Evolutionary conservation across 2,797 vertebrate genomes (phyloP), one percentile per base, ranked within the genome.

Genomic region (Lerista edwardsae): DNA sequence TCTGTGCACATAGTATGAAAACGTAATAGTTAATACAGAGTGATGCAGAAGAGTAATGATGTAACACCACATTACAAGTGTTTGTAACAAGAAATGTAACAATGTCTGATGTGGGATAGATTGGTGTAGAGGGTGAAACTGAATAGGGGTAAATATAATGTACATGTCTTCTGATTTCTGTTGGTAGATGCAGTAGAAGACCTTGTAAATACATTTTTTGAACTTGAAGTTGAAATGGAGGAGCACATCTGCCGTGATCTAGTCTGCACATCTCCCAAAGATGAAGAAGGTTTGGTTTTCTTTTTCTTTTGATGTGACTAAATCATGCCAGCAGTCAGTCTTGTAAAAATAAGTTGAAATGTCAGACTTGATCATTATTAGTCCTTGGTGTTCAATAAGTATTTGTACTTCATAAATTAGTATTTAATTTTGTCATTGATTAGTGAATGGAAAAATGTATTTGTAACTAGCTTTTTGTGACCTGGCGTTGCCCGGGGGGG

Each of bases 191-290:
- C 97, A 86, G 96, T 97, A 21, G 98, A 99, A 86, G 98, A 99
- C 93, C 96, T 99, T 94, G 94, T 99, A 92, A 97, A 99, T 92
- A 97, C 97, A 3, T 99, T 99, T 95, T 99, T 99, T 95, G 98
- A 99, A 94, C 98, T 98, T 27, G 98, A 99, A 96, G 97, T 99
- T 94, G 98, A 99, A 96, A 97, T 99, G 98, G 98, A 99, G 91
- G 98, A 98, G 95, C 97, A 97, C 47, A 96, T 99, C 93, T 99
- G 99, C 94, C 97, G 98, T 94, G 98, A 99, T 84, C 94, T 99
- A 36, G 97, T 99, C 92, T 99, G 98, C 95, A 99, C 97, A 91
- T 98, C 98, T 92, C 96, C 95, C 93, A 99, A 98, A 96, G 98
- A 99, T 82, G 99, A 99, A 96, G 98, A 99, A 97, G 98, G 99